A percentile compares a stretch with the other conserved stretches of the same genome.
phyloP scores from a whole-genome alignment of 2,113 vertebrate species.

The Zosterops lateralis region DNA sequence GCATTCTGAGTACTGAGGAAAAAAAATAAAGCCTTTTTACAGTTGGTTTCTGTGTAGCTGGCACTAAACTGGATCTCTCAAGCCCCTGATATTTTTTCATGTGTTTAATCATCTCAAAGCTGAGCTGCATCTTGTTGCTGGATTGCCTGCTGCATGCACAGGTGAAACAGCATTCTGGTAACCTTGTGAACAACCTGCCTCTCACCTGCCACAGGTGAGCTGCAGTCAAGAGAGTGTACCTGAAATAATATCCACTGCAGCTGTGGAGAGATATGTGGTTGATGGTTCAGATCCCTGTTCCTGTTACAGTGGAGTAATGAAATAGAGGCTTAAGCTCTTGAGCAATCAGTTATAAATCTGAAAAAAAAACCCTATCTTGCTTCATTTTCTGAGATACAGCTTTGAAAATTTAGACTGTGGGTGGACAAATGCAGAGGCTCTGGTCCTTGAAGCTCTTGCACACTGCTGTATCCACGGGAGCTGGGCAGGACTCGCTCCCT shows the following conservation, averaged over 20 bases:
- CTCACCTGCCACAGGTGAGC: not conserved
- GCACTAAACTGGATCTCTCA: not conserved
- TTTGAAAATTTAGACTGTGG: not conserved
- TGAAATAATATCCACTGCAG: not conserved
- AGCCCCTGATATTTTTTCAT: not conserved
- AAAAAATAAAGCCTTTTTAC: not conserved
- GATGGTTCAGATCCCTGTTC: not conserved
- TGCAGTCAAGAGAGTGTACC: not conserved
- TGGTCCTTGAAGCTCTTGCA: not conserved
- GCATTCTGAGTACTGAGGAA: not conserved
- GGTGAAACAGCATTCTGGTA: not conserved
- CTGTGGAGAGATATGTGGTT: rapidly evolving
- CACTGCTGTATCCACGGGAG: not conserved
- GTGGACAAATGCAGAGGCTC: not conserved
- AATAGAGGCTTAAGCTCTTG: not conserved
- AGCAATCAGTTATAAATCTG: not conserved
- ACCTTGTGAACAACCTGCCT: not conserved
- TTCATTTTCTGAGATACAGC: not conserved
- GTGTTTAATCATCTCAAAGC: not conserved
- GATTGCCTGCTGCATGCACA: not conserved
- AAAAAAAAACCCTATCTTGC: not conserved
- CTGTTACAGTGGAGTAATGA: not conserved
- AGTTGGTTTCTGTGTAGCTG: not conserved
- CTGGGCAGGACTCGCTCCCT: not conserved
- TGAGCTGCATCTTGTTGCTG: not conserved